A percentile compares a stretch with the other conserved stretches of the same genome.
These are phyloP conservation scores for Drosophila mayaguana DNA, from an alignment of 2,888 invertebrate species.

Conservation along the genomic window DNA sequence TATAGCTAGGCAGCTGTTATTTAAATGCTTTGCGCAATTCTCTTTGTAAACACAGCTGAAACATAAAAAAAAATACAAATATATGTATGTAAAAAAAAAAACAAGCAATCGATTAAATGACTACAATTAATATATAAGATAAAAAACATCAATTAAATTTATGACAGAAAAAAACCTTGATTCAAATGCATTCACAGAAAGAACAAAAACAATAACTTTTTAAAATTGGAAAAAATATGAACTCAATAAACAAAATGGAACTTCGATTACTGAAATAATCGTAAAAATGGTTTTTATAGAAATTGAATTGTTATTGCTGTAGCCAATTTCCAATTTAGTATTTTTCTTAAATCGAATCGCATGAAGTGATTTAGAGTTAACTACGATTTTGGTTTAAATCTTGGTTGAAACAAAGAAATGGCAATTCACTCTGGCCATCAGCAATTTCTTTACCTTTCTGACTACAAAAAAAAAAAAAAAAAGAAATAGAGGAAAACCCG, in stretches of 20 bases:
- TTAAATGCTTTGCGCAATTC: background rate
- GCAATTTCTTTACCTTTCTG: constrained; percentile 37
- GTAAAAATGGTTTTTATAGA: background rate
- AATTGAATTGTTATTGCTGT: background rate
- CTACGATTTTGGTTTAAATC: constrained; percentile 4
- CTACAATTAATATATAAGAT: background rate
- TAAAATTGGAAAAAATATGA: background rate
- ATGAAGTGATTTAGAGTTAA: constrained; percentile 5
- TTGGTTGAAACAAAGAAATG: background rate
- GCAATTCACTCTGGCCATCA: constrained; percentile 21
- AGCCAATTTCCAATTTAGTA: background rate
- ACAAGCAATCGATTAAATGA: background rate
- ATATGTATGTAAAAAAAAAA: background rate
- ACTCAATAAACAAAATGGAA: constrained; percentile 1
- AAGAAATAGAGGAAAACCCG: background rate
- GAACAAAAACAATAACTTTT: background rate
- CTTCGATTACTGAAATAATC: background rate
- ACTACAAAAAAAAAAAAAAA: constrained; percentile 21
- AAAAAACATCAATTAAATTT: background rate
- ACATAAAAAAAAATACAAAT: background rate
- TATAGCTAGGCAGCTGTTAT: background rate
- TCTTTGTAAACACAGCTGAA: background rate
- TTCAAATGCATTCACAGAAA: background rate
- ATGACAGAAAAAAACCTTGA: background rate
- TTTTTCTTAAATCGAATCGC: background rate